phyloP scores from a whole-genome alignment of 1,140 invertebrate genomes.

The Trichonephila clavipes region DNA sequence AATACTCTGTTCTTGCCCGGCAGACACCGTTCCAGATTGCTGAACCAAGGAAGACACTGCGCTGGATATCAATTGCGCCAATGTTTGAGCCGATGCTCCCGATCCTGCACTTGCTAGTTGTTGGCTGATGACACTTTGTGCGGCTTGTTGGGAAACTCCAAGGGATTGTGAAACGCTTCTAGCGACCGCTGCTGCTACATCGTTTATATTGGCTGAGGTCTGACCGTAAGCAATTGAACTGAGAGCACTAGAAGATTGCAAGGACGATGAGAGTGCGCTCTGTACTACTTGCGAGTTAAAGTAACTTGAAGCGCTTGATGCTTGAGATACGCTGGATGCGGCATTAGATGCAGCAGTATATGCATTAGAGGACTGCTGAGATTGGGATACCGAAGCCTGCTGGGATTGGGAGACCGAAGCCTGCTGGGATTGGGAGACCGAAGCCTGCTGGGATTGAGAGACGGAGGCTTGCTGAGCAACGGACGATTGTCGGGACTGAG shows the following conservation, averaged over 20 bases:
- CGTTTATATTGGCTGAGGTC: too few species aligned
- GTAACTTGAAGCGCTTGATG: neutral
- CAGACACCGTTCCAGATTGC: neutral
- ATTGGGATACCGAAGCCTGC: neutral
- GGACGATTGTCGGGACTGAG: neutral
- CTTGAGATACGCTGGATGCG: neutral
- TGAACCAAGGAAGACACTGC: neutral
- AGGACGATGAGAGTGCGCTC: neutral
- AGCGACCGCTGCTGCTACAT: neutral
- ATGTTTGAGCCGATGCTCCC: neutral
- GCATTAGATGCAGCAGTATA: neutral
- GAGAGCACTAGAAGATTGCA: neutral
- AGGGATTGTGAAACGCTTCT: neutral
- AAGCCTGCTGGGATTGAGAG: neutral
- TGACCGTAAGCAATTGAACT: neutral
- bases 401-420: neutral
- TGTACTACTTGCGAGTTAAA: neutral
- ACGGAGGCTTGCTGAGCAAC: neutral
- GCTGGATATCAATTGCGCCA: neutral
- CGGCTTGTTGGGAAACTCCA: neutral
- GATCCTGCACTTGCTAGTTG: neutral
- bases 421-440: neutral
- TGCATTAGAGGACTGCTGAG: neutral
- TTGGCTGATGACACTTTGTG: neutral
- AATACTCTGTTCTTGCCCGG: neutral